These are phyloP conservation scores for Aramus guarauna DNA, from an alignment of 2,113 vertebrate species.

Conservation along the genomic window DNA sequence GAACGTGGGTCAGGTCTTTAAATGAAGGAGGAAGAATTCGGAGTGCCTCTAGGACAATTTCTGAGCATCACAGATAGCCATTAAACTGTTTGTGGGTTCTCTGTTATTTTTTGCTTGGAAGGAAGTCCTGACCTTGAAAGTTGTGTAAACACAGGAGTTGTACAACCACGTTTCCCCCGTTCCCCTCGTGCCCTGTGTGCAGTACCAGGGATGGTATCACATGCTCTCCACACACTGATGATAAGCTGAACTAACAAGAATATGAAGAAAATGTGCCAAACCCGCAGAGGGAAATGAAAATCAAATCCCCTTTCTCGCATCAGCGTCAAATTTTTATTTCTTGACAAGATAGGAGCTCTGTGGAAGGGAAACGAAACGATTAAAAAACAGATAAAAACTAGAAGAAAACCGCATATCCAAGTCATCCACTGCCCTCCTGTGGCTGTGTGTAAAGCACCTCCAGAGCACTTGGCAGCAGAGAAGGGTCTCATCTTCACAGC, in stretches of 20 bases:
- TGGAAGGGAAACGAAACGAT: slow-evolving; percentile 57
- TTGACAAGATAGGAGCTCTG: slow-evolving; percentile 60
- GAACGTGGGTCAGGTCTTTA: not conserved
- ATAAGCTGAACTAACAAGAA: slow-evolving; percentile 60
- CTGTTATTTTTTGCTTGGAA: not conserved
- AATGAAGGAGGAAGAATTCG: not conserved
- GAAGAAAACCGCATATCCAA: slow-evolving; percentile 28
- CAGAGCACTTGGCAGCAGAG: not conserved
- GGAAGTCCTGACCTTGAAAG: slow-evolving; percentile 49
- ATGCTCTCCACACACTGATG: not conserved
- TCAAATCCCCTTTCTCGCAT: slow-evolving; percentile 61
- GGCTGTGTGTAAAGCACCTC: slow-evolving; percentile 11
- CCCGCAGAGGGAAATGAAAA: slow-evolving; percentile 52
- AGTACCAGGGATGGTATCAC: not conserved
- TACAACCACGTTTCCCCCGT: not conserved
- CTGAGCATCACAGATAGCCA: not conserved
- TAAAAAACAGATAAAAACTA: slow-evolving; percentile 33
- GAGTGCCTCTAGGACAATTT: not conserved
- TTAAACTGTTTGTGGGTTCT: not conserved
- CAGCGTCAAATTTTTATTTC: slow-evolving; percentile 70
- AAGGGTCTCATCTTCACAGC: not conserved
- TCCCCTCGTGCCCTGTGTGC: not conserved
- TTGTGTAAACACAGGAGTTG: not conserved
- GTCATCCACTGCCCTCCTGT: slow-evolving; percentile 79
- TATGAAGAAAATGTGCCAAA: slow-evolving; percentile 49